Evolutionary conservation across 1,140 invertebrate genomes (phyloP), one percentile per base, ranked within the genome.

Genomic region (Diploscapter pachys): DNA sequence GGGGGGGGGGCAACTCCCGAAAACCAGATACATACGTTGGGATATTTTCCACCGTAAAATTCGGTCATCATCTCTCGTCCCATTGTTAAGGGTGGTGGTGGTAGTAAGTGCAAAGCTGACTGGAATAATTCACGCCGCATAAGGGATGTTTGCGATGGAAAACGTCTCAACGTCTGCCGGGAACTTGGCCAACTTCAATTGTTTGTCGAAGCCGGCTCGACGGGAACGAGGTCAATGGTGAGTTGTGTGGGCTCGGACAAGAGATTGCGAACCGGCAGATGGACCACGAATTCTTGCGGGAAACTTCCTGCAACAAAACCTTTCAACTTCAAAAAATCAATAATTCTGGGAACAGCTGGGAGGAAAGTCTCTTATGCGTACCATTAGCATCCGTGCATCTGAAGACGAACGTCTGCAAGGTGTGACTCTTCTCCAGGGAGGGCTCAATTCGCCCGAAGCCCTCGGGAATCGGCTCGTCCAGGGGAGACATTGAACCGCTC

Each of bases 401-500:
- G 52, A 74, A 52, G 51, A 74, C 64, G 13, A 74, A 68, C 13
- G 3, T 68, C 11, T 74, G 73, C 13, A 48, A 69, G 55, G 64
- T 31, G 66, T 66, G 56, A 48, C 6, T 13, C 50, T 69, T 69
- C 6, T 74, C 73, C 11, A 8, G 8, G 49, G 56, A 4, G 9
- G 54, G 50, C 9, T 57, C 63, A 1, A 4, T 61, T 31, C 31
- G 31, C 31, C 31, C 65, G 64, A 52, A 69, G 6, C 50, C 56
- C 9, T 74, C 73, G 8, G 65, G 57, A 51, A 74, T 54, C 4
- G 73, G 70, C 56, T 64, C 73, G 3, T 65, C 54, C 3, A 67
- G 63, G 50, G 73, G 73, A 48, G 73, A 74, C 31, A 74, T 64
- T 49, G 63, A 66, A 53, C 73, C 73, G 13, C 65, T 68, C 73